A percentile compares a stretch with the other conserved stretches of the same genome.
Evolutionary conservation across 92 coral and sea anemone genomes (phyloP).

Genomic region (Umimayanthus kanabou): DNA sequence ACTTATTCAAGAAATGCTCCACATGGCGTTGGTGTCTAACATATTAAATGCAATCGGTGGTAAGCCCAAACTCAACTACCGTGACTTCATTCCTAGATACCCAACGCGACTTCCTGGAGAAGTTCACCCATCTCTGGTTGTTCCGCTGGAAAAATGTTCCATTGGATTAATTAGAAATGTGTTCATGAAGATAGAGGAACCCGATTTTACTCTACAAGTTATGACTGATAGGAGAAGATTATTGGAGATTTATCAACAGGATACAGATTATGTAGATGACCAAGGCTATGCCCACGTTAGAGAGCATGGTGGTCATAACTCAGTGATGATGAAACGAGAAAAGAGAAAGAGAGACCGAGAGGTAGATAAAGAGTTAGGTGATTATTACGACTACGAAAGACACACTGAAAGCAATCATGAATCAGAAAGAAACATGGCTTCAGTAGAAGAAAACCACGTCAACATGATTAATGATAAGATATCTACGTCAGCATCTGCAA

Average conservation of each 20-base stretch:
- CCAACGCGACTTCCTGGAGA: constrained; percentile 86
- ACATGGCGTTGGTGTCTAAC: constrained; percentile 78
- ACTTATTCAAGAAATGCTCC: constrained; percentile 71
- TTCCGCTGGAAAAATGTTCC: constrained; percentile 76
- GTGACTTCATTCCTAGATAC: constrained; percentile 55
- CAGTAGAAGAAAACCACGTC: no score
- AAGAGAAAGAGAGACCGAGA: not conserved
- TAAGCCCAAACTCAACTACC: constrained; percentile 52
- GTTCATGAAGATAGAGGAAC: constrained; percentile 78
- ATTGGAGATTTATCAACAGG: constrained; percentile 27
- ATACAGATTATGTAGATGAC: not conserved
- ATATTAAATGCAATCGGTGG: constrained; percentile 83
- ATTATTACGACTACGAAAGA: not conserved
- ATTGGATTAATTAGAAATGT: constrained; percentile 71
- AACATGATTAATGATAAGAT: no score
- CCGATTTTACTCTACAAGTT: constrained; percentile 38
- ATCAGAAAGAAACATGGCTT: not conserved
- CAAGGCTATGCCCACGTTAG: constrained; percentile 8
- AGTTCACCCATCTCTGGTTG: constrained; percentile 67
- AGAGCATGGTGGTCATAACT: not conserved
- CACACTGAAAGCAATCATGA: not conserved
- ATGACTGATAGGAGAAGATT: not conserved
- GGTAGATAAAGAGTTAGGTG: not conserved
- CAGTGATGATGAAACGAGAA: not conserved
- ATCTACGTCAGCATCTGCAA: not conserved